Evolutionary conservation across 2,888 invertebrate species (phyloP), one percentile per base, ranked within the genome.

Genomic region (Drosophila yooni): DNA sequence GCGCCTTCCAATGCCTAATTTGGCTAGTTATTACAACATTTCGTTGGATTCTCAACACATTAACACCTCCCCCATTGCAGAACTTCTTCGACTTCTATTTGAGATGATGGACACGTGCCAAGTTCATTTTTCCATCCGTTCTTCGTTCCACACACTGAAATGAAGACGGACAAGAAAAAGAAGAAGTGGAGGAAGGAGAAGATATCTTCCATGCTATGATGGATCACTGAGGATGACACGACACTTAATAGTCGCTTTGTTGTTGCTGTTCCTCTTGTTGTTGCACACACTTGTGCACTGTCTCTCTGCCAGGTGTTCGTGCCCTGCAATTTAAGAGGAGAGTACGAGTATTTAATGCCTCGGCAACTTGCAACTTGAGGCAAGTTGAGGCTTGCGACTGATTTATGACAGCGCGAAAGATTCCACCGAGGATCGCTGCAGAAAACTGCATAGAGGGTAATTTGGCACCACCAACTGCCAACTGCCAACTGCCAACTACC

Each of bases 211-310:
- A 66, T 68, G 69, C 85, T 77, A 89, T 87, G 89, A 87, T 87
- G 88, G 86, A 87, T 89, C 81, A 76, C 76, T 74, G 79, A 77
- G 82, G 86, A 87, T 87, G 86, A 87, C 86, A 87, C 84, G 82
- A 87, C 86, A 87, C 89, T 86, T 89, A 83, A 87, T 75, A 73
- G 75, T 75, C 70, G 77, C 79, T 64, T 79, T 76, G 69, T 80
- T 77, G 84, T 58, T 70, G 79, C 21, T 53, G 59, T 63, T 69
- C 34, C 62, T 73, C 62, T 61, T 70, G 66, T 34, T 52, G 66
- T 43, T 61, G 48, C 50, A 25, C 34, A 34, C 34, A 53, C 34
- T 54, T 69, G 52, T 36, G 46, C 50, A 36, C 6, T 50, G 74
- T 33, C 33, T 33, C 61, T 70, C 65, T 73, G 64, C 71, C 81